phyloP scores from a whole-genome alignment of 2,113 vertebrate species.

The Vulpes lagopus region DNA sequence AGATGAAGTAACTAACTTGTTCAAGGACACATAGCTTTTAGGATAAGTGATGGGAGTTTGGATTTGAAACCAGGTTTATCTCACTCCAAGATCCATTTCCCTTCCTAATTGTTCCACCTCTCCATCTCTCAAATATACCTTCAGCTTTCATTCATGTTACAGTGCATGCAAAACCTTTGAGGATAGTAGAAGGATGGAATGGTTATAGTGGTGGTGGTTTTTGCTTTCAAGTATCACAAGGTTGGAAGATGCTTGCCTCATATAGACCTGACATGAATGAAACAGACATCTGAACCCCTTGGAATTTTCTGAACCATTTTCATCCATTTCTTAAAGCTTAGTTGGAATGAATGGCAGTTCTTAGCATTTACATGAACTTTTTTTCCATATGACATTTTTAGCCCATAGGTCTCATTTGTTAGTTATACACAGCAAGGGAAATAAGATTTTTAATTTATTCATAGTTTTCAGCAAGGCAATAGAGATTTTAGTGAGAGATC shows the following conservation, averaged over 20 bases:
- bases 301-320: constrained; percentile 10
- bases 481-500: constrained; percentile 59
- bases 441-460: constrained; percentile 60
- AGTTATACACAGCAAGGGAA: constrained; percentile 19
- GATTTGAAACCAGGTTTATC: not conserved
- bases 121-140: not conserved
- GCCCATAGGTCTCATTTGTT: constrained; percentile 38
- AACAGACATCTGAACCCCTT: not conserved
- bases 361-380: not conserved
- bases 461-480: constrained; percentile 34
- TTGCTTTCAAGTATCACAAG: constrained; percentile 40
- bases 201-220: not conserved
- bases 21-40: constrained; percentile 17
- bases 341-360: constrained; percentile 13
- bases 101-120: not conserved
- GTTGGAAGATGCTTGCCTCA: not conserved
- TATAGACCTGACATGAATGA: not conserved
- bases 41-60: not conserved
- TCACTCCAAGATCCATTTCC: not conserved
- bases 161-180: not conserved
- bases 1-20: not conserved
- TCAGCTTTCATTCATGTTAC: not conserved
- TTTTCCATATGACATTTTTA: constrained; percentile 59
- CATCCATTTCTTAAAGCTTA: constrained; percentile 61
- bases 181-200: not conserved